Percentiles rank a stretch among this genome's conserved stretches.
Conservation (phyloP, 2,113 vertebrate genomes). For the Girardinichthys multiradiatus region DNA sequence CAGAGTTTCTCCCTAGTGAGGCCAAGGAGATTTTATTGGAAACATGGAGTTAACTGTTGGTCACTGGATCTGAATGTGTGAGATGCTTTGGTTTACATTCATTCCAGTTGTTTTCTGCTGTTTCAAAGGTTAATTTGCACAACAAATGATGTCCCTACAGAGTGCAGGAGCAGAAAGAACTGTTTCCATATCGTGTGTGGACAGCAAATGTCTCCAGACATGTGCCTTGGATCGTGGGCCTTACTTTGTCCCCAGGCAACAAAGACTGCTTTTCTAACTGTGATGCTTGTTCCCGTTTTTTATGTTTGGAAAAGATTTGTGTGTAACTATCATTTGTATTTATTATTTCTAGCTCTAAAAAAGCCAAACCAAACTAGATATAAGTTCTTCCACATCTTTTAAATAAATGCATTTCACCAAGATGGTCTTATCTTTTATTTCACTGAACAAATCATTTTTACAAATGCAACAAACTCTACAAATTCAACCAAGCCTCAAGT, state of each 20-base stretch:
- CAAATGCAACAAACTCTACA: background rate
- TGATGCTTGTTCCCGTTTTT: slow-evolving; percentile 44
- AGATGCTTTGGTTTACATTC: slow-evolving; percentile 22
- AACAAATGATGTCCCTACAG: slow-evolving; percentile 30
- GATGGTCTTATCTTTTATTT: slow-evolving; percentile 25
- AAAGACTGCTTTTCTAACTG: slow-evolving; percentile 56
- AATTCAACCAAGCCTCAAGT: too few relatives aligned
- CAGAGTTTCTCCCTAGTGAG: background rate
- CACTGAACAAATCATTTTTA: background rate
- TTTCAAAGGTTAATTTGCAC: slow-evolving; percentile 52
- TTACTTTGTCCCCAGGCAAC: slow-evolving; percentile 23
- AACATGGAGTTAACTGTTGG: slow-evolving; percentile 7
- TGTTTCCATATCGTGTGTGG: slow-evolving; percentile 18
- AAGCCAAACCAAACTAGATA: slow-evolving; percentile 55
- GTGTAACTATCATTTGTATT: slow-evolving; percentile 61
- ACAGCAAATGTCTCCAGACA: slow-evolving; percentile 55
- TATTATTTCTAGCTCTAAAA: slow-evolving; percentile 52
- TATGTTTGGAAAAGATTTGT: slow-evolving; percentile 44
- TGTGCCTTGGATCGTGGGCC: slow-evolving; percentile 62
- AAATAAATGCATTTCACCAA: slow-evolving; percentile 68
- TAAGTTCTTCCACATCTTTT: slow-evolving; percentile 47
- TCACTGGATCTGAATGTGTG: slow-evolving; percentile 48
- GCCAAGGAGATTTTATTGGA: slow-evolving; percentile 16
- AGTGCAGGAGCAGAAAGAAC: slow-evolving; percentile 23
- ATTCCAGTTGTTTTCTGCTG: slow-evolving; percentile 39